phyloP scores from a whole-genome alignment of 2,113 vertebrate genomes.

The Gulo gulo region DNA sequence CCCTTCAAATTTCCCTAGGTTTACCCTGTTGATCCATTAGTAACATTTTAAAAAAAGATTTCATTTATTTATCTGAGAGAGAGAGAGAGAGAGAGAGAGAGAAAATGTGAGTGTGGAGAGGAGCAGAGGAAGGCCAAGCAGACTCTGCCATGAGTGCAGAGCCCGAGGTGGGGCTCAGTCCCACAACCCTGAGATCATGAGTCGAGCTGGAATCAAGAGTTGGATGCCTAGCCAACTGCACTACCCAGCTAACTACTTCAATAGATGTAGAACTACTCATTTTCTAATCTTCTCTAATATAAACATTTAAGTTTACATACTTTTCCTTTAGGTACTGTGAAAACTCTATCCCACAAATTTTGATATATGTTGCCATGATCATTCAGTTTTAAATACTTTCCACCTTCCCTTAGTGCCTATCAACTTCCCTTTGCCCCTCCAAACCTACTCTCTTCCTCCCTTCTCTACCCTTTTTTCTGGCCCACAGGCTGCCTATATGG shows the following conservation, averaged over 20 bases:
- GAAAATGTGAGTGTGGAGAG: neutral
- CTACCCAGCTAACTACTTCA: neutral
- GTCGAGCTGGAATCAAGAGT: neutral
- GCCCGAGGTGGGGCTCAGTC: neutral
- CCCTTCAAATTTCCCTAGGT: neutral
- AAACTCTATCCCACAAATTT: neutral
- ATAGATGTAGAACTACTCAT: neutral
- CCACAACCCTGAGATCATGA: neutral
- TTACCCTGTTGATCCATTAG: neutral
- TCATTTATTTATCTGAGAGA: neutral
- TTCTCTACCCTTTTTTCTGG: neutral
- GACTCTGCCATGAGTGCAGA: neutral
- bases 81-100: neutral
- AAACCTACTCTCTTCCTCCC: neutral
- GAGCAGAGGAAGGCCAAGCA: neutral
- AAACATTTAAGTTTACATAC: neutral
- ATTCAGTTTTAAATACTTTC: conserved; percentile 12
- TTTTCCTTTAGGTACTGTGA: neutral
- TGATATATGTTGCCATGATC: neutral
- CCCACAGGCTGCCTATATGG: neutral
- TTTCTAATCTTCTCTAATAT: neutral
- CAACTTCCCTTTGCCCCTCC: neutral
- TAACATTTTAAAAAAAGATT: neutral
- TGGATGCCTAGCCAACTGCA: neutral
- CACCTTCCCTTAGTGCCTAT: neutral